Evolutionary conservation across 2,113 vertebrate genomes (phyloP).

Genomic region (Triplophysa siluroides): DNA sequence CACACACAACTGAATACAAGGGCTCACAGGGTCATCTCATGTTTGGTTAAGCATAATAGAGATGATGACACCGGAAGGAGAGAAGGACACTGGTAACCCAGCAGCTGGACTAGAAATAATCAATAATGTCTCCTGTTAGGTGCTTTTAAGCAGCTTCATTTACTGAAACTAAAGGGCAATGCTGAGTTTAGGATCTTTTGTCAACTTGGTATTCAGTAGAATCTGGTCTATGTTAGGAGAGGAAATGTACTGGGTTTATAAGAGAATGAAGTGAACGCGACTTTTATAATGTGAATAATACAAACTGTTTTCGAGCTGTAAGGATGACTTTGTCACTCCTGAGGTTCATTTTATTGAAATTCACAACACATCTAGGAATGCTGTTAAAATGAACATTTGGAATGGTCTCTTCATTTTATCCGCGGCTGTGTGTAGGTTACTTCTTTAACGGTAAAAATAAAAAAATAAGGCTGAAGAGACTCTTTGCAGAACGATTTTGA

Average conservation of each 20-base stretch:
- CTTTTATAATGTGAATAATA: background rate
- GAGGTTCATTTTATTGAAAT: background rate
- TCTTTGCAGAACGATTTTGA: background rate
- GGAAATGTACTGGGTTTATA: background rate
- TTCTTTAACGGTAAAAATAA: background rate
- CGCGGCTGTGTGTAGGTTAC: too few relatives aligned
- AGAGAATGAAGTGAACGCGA: background rate
- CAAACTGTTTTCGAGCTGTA: background rate
- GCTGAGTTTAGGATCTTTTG: background rate
- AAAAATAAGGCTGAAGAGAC: background rate
- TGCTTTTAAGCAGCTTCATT: background rate
- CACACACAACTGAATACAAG: conserved; percentile 10
- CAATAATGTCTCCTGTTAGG: background rate
- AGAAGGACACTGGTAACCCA: background rate
- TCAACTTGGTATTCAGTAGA: background rate
- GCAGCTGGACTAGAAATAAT: conserved; percentile 10
- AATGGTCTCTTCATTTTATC: too few relatives aligned
- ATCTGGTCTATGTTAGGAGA: background rate
- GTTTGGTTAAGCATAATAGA: conserved; percentile 11
- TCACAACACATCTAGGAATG: too few relatives aligned
- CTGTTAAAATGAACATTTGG: too few relatives aligned
- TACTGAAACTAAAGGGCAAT: background rate
- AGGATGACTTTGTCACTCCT: too few relatives aligned
- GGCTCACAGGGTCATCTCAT: background rate
- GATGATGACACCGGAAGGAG: background rate